These are phyloP conservation scores for Osmerus eperlanus DNA, from an alignment of 2,113 vertebrate genomes.

Conservation along the genomic window DNA sequence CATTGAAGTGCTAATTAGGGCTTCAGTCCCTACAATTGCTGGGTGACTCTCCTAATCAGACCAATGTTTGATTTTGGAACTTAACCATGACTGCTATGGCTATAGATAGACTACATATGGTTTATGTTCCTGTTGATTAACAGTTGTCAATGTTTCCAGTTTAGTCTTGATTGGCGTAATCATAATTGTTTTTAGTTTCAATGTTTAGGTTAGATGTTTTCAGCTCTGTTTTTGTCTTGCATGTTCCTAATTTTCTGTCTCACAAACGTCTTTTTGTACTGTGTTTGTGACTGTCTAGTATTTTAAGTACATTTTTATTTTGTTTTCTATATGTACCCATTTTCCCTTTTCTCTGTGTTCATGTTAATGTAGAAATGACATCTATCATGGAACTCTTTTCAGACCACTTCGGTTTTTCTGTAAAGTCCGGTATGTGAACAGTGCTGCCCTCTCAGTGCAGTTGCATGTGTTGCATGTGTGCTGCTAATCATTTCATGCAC, in stretches of 20 bases:
- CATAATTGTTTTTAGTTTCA: not conserved
- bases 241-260: conserved; percentile 37
- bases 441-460: conserved; percentile 41
- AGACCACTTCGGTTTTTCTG: conserved; percentile 73
- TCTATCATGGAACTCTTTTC: conserved; percentile 77
- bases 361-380: conserved; percentile 72
- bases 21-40: no score
- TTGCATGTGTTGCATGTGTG: conserved; percentile 65
- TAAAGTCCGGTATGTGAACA: conserved; percentile 79
- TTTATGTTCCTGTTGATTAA: no score
- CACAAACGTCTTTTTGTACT: conserved; percentile 32
- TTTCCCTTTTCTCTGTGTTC: conserved; percentile 59
- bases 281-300: conserved; percentile 20
- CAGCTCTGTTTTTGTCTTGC: conserved; percentile 53
- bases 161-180: no score
- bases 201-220: conserved; percentile 31
- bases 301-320: conserved; percentile 23
- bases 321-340: conserved; percentile 51
- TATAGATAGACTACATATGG: no score
- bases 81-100: no score
- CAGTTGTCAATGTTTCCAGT: no score
- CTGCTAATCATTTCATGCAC: conserved; percentile 45
- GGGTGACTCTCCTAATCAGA: no score
- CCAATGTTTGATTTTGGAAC: no score
- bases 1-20: no score